Evolutionary conservation across 1,140 invertebrate genomes (phyloP).

Genomic region (Phymastichus coffea): DNA sequence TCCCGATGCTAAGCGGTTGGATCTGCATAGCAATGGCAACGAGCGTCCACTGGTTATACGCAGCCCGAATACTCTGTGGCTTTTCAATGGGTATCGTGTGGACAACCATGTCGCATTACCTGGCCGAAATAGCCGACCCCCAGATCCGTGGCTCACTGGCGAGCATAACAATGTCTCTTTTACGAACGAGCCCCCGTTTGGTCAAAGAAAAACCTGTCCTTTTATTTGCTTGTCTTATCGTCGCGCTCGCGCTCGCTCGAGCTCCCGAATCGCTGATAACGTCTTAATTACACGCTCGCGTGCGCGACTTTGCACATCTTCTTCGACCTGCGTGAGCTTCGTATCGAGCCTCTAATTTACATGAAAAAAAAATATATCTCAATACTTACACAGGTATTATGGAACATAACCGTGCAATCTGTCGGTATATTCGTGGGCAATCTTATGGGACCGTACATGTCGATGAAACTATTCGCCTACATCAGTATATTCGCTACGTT

Average conservation of each 20-base stretch:
- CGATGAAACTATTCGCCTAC: constrained; percentile 47
- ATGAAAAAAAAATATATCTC: too few species aligned
- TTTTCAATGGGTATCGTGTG: constrained; percentile 58
- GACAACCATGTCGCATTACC: constrained; percentile 54
- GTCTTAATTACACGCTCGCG: not conserved
- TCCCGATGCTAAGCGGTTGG: constrained; percentile 59
- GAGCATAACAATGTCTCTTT: constrained; percentile 38
- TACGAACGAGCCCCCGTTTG: not conserved
- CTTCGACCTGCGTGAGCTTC: constrained; percentile 21
- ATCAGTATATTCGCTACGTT: constrained; percentile 47
- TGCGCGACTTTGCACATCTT: too few species aligned
- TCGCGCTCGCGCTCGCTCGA: too few species aligned
- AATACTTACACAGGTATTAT: constrained; percentile 50
- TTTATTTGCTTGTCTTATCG: too few species aligned
- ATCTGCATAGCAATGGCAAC: constrained; percentile 51
- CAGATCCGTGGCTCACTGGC: constrained; percentile 62
- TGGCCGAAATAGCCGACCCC: constrained; percentile 62
- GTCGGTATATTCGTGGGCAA: constrained; percentile 50
- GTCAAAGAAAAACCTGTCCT: too few species aligned
- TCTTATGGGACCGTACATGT: constrained; percentile 47
- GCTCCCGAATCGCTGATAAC: not conserved
- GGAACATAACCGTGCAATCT: constrained; percentile 58
- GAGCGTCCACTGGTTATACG: constrained; percentile 47
- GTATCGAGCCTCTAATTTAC: too few species aligned
- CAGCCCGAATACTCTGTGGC: constrained; percentile 59